phyloP scores from a whole-genome alignment of 2,113 vertebrate genomes.

The Odontesthes bonariensis region DNA sequence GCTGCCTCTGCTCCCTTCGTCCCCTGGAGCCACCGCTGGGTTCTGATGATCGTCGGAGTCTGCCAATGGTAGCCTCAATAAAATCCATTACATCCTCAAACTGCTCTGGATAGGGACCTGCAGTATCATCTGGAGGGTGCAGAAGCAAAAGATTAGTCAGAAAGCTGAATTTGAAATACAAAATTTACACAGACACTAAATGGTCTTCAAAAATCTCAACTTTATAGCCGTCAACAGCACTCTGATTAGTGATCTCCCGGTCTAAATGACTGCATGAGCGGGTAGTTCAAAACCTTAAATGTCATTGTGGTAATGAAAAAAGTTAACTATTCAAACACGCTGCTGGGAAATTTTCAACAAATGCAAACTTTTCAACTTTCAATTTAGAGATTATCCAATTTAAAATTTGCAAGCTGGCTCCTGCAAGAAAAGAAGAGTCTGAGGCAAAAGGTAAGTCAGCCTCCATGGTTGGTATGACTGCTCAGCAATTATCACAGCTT shows the following conservation, averaged over 20 bases:
- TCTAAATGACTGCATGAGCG: slow-evolving; percentile 15
- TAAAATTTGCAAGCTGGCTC: no score
- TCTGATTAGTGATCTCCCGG: not conserved
- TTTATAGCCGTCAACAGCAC: not conserved
- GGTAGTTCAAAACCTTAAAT: slow-evolving; percentile 4
- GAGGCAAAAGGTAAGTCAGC: not conserved
- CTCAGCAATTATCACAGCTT: not conserved
- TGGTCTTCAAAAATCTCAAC: slow-evolving; percentile 1
- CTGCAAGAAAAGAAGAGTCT: no score
- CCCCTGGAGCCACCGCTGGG: slow-evolving; percentile 76
- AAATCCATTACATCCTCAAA: slow-evolving; percentile 97
- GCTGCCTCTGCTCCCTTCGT: slow-evolving; percentile 86
- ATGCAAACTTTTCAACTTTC: no score
- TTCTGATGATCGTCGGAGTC: slow-evolving; percentile 90
- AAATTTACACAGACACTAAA: not conserved
- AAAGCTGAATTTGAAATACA: not conserved
- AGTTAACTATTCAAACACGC: no score
- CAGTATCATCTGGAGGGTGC: slow-evolving; percentile 86
- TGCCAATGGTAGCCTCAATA: slow-evolving; percentile 94
- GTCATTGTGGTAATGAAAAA: not conserved
- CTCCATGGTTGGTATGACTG: not conserved
- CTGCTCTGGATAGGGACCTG: slow-evolving; percentile 90
- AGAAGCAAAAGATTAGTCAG: slow-evolving; percentile 7
- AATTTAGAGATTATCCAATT: no score
- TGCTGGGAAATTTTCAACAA: not conserved